Evolutionary conservation across 2,888 invertebrate genomes (phyloP).

Genomic region (Baronia brevicornis): DNA sequence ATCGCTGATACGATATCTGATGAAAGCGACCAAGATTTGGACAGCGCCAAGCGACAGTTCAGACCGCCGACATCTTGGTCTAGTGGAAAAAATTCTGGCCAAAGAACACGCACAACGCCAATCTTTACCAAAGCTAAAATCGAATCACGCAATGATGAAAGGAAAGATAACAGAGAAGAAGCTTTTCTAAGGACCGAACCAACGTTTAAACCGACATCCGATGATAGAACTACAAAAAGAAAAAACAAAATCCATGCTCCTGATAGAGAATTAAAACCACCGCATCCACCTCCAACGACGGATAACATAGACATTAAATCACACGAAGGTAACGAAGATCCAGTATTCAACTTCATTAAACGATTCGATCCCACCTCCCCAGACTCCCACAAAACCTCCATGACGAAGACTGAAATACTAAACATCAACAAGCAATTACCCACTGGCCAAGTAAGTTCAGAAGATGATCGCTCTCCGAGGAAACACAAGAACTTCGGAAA

Average conservation of each 20-base stretch:
- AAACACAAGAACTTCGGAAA: conserved; percentile 45
- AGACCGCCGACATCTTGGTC: conserved; percentile 75
- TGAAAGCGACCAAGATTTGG: conserved; percentile 50
- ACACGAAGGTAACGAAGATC: conserved; percentile 32
- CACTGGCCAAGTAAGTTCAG: conserved; percentile 50
- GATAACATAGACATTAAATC: conserved; percentile 33
- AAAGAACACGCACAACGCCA: too few relatives aligned
- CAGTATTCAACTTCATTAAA: conserved; percentile 60
- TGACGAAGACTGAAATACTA: conserved; percentile 57
- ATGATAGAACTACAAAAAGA: conserved; percentile 14
- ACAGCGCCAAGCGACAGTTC: conserved; percentile 62
- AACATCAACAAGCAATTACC: conserved; percentile 55
- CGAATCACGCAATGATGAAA: conserved; percentile 14
- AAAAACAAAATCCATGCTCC: conserved; percentile 30
- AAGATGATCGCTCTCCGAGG: conserved; percentile 51
- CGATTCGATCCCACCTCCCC: conserved; percentile 64
- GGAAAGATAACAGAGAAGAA: conserved; percentile 11
- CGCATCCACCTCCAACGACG: conserved; percentile 36
- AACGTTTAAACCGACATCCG: conserved; percentile 33
- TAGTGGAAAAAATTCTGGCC: conserved; percentile 35
- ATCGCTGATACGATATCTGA: conserved; percentile 57
- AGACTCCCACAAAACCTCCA: conserved; percentile 49
- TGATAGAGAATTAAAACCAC: conserved; percentile 40
- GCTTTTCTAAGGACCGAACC: conserved; percentile 22
- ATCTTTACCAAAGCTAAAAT: conserved; percentile 25